Base-by-base conservation (phyloP, 2,113 vertebrate genomes). In the Indri indri region DNA sequence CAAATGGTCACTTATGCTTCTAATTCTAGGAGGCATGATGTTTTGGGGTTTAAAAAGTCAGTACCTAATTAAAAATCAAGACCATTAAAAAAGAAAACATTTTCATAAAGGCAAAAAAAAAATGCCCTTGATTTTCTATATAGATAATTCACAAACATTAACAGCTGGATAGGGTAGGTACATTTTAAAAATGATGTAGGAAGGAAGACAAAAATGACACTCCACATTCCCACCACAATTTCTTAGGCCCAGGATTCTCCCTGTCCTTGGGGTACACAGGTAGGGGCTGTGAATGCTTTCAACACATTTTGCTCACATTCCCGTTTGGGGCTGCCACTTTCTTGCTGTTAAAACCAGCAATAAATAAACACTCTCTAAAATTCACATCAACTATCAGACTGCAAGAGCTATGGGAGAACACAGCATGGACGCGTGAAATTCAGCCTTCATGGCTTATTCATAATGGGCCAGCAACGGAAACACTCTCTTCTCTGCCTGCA, bases 301-400 rank as follows among this genome's bases (percentile, higher is more conserved):
- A 25, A 20, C 23, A 73, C 17, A 32, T 32, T 76, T 37, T 42
- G 13, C 17, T 7, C 61, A 23, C 0, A 0, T 30, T 3, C 52
- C 23, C 47, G 61, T 47, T 8, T 0, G 0, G 16, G 47, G 68
- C 27, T 50, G 50, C 40, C 45, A 68, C n/a, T 54, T 32, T 89
- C 66, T 50, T 14, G 8, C 59, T 76, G 76, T 20, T 93, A 59
- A 87, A 95, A 47, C 9, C 27, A 89, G 22, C 12, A 52, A 5
- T 54, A 79, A 88, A 90, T 61, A 71, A 94, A 86, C 25, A 45
- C 10, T 54, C 34, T 74, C 45, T 47, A 66, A 81, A 91, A 88
- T 79, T 50, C n/a, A 37, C 11, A 66, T 54, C 45, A 61, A 54
- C 37, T 20, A 30, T 23, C 34, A 30, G n/a, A 45, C 50, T 94